Evolutionary conservation across 1,140 invertebrate genomes (phyloP), one percentile per base, ranked within the genome.

Genomic region (Listronotus oregonensis): DNA sequence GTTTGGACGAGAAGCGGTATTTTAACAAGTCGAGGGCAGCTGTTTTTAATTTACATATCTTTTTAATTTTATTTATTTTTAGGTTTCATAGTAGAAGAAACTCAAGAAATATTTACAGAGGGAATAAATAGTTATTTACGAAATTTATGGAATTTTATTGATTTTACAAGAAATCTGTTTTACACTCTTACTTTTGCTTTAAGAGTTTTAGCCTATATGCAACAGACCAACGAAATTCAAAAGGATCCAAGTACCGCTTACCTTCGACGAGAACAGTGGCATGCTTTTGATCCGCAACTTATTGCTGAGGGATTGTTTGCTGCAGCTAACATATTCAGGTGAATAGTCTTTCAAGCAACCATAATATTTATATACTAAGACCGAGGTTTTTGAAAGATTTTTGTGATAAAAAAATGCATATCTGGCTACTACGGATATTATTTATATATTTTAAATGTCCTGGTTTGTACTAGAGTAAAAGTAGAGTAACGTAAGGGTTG

Each of bases 111-210:
- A 31, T 95, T 89, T 81, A 83, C 87, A 0, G 88, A 93, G 73
- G 95, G 95, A 17, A 83, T 97, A 31, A 84, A 86, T 15, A 86
- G 87, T 0, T 98, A 97, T 77, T 83, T 96, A 10, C 82, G 89
- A 3, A 94, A 98, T 77, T 89, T 97, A 86, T 98, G 96, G 95
- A 98, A 98, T 77, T 94, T 95, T 75, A 92, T 97, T 64, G 96
- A 98, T 81, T 96, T 97, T 73, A 89, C 91, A 1, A 86, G 94
- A 46, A 97, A 96, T 78, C 86, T 86, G 1, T 81, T 96, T 0
- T 97, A 97, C 76, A 83, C 93, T 15, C 83, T 86, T 3, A 94
- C 94, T 8, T 86, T 89, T 8, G 78, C 91, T 27, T 81, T 97
- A 11, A 81, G 95, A 71, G 73, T 86, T 15, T 87, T 90, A 3